Evolutionary conservation across 35 echinoderm and acorn worm genomes (phyloP), one percentile per base, ranked within the genome.

Genomic region (Ptychodera flava): DNA sequence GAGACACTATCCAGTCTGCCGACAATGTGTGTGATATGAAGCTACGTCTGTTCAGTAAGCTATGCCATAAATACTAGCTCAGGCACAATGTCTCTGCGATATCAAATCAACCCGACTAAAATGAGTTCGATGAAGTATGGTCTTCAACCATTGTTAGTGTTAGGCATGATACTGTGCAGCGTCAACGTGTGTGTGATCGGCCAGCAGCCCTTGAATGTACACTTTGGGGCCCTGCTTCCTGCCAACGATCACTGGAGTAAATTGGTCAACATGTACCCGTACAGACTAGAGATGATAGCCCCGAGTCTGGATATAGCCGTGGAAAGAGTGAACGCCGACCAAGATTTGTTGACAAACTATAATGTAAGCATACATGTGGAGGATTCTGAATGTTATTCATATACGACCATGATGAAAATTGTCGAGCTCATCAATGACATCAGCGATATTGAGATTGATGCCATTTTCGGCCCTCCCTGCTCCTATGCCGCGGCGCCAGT

Each of bases 261-360:
- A 12, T 64, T 12, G 6, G 45, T 64, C 22, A 64, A 53, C 52
- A 84, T 28, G 16, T 95, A 89, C 82, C 93, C 93, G 0, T 95
- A 86, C 80, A 86, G 89, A 34, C 76, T 86, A 0, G 90, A 95
- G 75, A 95, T 95, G 93, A 88, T 92, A 29, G 29, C 82, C 28
- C 93, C 93, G 28, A 90, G 87, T 30, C 83, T 95, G 37, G 64
- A 85, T 0, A 92, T 95, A 77, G 93, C 93, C 15, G 16, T 92
- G 1, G 80, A 95, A 27, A 87, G 38, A 34, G 90, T 92, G 1
- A 64, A 22, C 6, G 22, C 6, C 22, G 45, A 64, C 22, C 45
- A 6, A 64, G 6, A 64, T 64, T 81, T 31, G 30, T 33, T 33
- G 28, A 76, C 33, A 2, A 81, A 78, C n/a, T 64, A 92, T 31